These are phyloP conservation scores for Lagopus leucura DNA, from an alignment of 2,113 vertebrate genomes.

Conservation along the genomic window DNA sequence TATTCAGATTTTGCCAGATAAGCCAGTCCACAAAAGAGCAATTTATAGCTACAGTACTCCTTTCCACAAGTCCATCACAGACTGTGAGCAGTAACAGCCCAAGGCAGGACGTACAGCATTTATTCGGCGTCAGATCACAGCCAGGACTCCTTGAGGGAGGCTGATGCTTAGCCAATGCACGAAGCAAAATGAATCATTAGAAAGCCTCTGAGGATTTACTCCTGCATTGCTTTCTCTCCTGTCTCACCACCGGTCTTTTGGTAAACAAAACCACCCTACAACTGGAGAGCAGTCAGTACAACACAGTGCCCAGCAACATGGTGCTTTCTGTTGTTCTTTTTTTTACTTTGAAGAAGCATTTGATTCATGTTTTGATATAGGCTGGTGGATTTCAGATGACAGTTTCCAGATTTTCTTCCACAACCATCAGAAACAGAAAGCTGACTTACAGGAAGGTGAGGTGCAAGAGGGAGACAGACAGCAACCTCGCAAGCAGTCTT, in stretches of 20 bases:
- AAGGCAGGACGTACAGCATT: neutral
- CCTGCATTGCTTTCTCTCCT: neutral
- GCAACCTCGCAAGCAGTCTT: neutral
- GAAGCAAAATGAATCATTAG: slow-evolving; percentile 13
- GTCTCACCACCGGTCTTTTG: neutral
- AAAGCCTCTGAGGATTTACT: slow-evolving; percentile 13
- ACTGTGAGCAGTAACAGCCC: neutral
- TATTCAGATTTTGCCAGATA: neutral
- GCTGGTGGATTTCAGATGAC: too few relatives aligned
- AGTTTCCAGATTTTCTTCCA: neutral
- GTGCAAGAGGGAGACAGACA: neutral
- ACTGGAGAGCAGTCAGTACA: neutral
- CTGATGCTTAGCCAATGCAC: neutral
- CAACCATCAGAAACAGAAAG: neutral
- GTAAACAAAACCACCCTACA: neutral
- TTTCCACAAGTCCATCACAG: slow-evolving; percentile 23
- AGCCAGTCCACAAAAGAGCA: neutral
- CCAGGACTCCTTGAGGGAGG: neutral
- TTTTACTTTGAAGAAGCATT: neutral
- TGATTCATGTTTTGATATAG: neutral
- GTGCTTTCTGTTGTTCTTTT: neutral
- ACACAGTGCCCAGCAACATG: neutral
- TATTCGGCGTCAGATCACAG: neutral
- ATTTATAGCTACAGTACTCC: neutral
- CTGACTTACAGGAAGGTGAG: neutral